These are phyloP conservation scores for Camponotus floridanus DNA, from an alignment of 1,140 invertebrate species.

Conservation along the genomic window DNA sequence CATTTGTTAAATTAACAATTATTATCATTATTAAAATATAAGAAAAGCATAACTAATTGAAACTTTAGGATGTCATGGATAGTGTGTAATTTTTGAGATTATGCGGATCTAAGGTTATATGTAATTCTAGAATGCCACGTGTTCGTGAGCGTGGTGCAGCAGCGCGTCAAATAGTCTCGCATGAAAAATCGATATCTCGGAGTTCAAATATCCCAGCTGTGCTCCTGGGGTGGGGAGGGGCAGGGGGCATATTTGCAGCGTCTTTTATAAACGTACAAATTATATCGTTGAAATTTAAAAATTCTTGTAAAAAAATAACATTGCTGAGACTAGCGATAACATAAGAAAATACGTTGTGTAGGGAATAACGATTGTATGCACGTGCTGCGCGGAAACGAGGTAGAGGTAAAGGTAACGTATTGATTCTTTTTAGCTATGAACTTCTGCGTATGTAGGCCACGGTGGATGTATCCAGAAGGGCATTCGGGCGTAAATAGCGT, in stretches of 20 bases:
- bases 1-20: not conserved
- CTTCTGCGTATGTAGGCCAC: conserved; percentile 62
- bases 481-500: conserved; percentile 54
- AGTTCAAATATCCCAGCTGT: not conserved
- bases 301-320: conserved; percentile 28
- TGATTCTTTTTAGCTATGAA: conserved; percentile 63
- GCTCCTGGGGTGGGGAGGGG: not conserved
- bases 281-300: conserved; percentile 9
- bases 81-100: not conserved
- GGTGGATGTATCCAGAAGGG: conserved; percentile 37
- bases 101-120: not conserved
- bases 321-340: conserved; percentile 17
- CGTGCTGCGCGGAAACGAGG: conserved; percentile 50
- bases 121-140: conserved; percentile 40
- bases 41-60: not conserved
- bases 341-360: not conserved
- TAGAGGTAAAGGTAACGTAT: conserved; percentile 63
- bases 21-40: not conserved
- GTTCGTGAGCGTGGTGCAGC: conserved; percentile 33
- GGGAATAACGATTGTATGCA: conserved; percentile 9
- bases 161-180: conserved; percentile 29
- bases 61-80: not conserved
- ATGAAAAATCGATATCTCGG: conserved; percentile 48
- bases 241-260: not conserved
- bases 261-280: not conserved